Percentiles rank a stretch among this genome's conserved stretches.
Evolutionary conservation across 2,797 vertebrate species (phyloP).

Genomic region (Monodelphis domestica): DNA sequence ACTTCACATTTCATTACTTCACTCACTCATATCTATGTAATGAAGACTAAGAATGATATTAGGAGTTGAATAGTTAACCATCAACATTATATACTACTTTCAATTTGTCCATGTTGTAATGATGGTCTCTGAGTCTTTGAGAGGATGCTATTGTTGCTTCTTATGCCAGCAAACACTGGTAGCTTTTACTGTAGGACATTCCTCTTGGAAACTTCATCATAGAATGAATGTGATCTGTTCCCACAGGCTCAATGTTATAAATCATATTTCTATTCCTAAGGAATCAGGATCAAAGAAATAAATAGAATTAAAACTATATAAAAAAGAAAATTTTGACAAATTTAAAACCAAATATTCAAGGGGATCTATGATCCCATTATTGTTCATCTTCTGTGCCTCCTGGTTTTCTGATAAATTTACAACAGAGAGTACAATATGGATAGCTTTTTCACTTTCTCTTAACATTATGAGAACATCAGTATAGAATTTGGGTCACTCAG

Average conservation of each 20-base stretch:
- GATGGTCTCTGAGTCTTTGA: not conserved
- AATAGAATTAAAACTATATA: not conserved
- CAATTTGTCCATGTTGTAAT: not conserved
- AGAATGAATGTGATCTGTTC: not conserved
- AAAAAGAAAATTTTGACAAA: not conserved
- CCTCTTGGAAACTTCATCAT: not conserved
- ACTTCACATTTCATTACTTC: not conserved
- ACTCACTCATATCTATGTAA: not conserved
- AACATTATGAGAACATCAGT: not conserved
- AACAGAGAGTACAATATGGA: not conserved
- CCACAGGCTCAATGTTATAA: not conserved
- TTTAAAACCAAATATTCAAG: not conserved
- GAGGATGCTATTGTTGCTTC: not conserved
- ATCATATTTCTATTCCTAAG: not conserved
- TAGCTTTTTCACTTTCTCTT: not conserved
- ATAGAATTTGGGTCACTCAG: not conserved
- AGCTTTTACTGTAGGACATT: not conserved
- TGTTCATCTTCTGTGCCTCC: not conserved
- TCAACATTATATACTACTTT: not conserved
- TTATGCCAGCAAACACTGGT: not conserved
- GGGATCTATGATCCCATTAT: not conserved
- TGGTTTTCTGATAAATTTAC: not conserved
- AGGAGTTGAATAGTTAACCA: not conserved
- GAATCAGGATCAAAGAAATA: not conserved
- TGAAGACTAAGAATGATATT: not conserved